Percentiles rank a stretch among this genome's conserved stretches.
Evolutionary conservation across 2,113 vertebrate genomes (phyloP).

Genomic region (Microtus pennsylvanicus): DNA sequence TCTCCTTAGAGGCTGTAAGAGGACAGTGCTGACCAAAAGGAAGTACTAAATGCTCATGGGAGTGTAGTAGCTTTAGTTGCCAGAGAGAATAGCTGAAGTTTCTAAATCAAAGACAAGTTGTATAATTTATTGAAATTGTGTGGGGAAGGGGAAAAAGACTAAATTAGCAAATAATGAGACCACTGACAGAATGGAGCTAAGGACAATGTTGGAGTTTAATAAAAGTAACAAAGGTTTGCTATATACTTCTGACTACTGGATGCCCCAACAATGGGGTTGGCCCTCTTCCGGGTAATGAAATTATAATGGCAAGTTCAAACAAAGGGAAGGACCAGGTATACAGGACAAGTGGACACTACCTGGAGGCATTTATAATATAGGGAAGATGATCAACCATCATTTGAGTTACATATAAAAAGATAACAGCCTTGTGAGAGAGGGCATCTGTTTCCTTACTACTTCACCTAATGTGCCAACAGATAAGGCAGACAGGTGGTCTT

Average conservation of each 20-base stretch:
- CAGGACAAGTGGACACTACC: not conserved
- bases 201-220: slow-evolving; percentile 36
- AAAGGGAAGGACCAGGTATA: not conserved
- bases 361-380: not conserved
- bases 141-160: not conserved
- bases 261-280: not conserved
- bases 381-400: not conserved
- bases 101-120: slow-evolving; percentile 49
- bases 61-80: not conserved
- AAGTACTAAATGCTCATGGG: not conserved
- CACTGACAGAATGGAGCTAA: slow-evolving; percentile 5
- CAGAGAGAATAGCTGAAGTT: slow-evolving; percentile 1
- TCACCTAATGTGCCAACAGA: not conserved
- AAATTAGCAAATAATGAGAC: slow-evolving; percentile 44
- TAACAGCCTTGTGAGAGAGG: not conserved
- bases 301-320: not conserved
- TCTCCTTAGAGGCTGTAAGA: not conserved
- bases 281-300: not conserved
- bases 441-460: not conserved
- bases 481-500: not conserved
- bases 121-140: slow-evolving; percentile 53
- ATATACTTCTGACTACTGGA: slow-evolving; percentile 13
- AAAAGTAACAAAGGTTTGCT: slow-evolving; percentile 8
- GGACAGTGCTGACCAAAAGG: not conserved
- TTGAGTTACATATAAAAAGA: not conserved